phyloP scores from a whole-genome alignment of 2,888 invertebrate species.

The Heliconius ismenius region DNA sequence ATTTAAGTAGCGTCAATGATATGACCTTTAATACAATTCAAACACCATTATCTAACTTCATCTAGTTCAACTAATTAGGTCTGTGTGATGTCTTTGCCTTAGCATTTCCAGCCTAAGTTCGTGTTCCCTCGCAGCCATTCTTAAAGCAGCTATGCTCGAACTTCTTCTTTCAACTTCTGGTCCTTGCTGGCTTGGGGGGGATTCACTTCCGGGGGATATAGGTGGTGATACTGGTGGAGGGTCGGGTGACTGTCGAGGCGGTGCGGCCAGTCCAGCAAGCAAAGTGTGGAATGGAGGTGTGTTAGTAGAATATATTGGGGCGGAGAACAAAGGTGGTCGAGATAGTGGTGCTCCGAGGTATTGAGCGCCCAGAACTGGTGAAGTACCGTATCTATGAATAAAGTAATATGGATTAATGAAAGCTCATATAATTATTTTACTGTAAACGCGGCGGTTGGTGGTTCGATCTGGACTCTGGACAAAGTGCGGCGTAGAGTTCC shows the following conservation, averaged over 20 bases:
- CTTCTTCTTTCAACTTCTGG: slow-evolving; percentile 91
- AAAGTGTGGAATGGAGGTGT: slow-evolving; percentile 73
- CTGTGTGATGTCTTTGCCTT: slow-evolving; percentile 87
- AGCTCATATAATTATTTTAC: neutral
- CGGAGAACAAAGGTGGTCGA: slow-evolving; percentile 81
- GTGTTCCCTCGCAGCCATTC: slow-evolving; percentile 94
- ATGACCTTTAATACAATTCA: slow-evolving; percentile 23
- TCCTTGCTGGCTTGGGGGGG: slow-evolving; percentile 75
- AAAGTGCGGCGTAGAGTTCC: too few species aligned
- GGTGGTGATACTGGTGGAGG: slow-evolving; percentile 80
- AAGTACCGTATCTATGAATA: slow-evolving; percentile 63
- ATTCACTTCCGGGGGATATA: slow-evolving; percentile 77
- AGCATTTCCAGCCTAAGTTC: slow-evolving; percentile 92
- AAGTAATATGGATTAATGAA: neutral
- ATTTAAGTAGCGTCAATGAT: slow-evolving; percentile 30
- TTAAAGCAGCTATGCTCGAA: slow-evolving; percentile 92
- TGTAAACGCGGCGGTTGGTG: neutral
- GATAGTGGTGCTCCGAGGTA: slow-evolving; percentile 79
- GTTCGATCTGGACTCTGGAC: too few species aligned
- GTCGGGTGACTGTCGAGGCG: slow-evolving; percentile 73
- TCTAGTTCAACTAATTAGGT: slow-evolving; percentile 88
- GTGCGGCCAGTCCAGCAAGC: slow-evolving; percentile 73
- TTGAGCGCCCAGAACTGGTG: slow-evolving; percentile 69
- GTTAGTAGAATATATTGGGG: slow-evolving; percentile 85
- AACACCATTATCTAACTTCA: slow-evolving; percentile 35